Evolutionary conservation across 2,888 invertebrate species (phyloP), one percentile per base, ranked within the genome.

Genomic region (Leptinotarsa peninsularis): DNA sequence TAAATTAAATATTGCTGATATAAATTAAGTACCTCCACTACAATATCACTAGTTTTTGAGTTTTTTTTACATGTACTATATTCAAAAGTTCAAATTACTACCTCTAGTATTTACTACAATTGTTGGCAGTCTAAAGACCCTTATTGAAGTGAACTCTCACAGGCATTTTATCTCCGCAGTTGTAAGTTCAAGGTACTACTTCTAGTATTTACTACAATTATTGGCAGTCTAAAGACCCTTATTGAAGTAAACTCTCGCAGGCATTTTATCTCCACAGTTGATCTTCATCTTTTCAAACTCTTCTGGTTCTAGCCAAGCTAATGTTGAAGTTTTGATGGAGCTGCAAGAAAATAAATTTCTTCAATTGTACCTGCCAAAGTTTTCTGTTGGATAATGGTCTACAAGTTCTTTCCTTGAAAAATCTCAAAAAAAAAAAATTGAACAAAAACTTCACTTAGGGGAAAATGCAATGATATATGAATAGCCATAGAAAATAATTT

Each of bases 111-210:
- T 70, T 49, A 70, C 70, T 70, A 70, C 33, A 58, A 27, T 27
- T 23, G 4, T 54, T 33, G 56, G 13, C 18, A n/a, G 33, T 43
- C 21, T 94, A 96, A 83, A 96, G 89, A 43, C 97, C 97, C 88
- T 97, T 97, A 89, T 97, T 97, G 89, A 96, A 97, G 88, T 94
- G 96, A 0, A 97, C 93, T 66, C 91, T 91, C 73, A 91, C 88
- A 0, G 96, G 96, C 27, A 95, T 89, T 73, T 92, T 91, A 2
- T 86, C 85, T 10, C 91, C 93, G 71, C 90, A 89, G 74, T 93
- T 93, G 81, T 92, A 5, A 79, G 81, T 75, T 71, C 75, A 78
- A 80, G 76, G 78, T 74, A 76, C 49, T 71, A 68, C 43, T 4
- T 49, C 70, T 70, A 70, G 4, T 17, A 21, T 56, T 70, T 49